Percentiles rank a stretch among this genome's conserved stretches.
These are phyloP conservation scores for Ictalurus furcatus DNA, from an alignment of 2,113 vertebrate genomes.

Conservation along the genomic window DNA sequence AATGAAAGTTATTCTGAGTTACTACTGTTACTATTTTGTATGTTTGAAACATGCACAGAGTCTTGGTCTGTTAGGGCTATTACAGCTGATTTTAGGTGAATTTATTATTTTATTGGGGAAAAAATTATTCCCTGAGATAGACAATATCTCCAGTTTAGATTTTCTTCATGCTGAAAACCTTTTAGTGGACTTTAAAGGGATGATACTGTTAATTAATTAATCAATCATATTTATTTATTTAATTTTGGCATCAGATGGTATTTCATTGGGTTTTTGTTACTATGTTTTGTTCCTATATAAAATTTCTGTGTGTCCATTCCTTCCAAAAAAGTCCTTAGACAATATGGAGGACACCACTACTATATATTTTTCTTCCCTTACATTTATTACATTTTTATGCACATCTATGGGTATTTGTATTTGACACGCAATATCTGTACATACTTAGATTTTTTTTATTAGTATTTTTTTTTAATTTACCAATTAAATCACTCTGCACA, in stretches of 20 bases:
- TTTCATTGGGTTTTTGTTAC: background rate
- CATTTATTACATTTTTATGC: background rate
- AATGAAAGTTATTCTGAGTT: slow-evolving; percentile 23
- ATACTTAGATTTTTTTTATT: background rate
- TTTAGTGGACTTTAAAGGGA: background rate
- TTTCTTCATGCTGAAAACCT: background rate
- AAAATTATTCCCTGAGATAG: background rate
- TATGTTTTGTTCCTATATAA: too few species aligned
- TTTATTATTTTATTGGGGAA: background rate
- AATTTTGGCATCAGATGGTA: background rate
- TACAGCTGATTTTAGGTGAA: background rate
- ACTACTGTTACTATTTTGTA: background rate
- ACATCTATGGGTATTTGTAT: too few species aligned
- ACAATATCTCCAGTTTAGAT: background rate
- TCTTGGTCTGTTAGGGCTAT: background rate
- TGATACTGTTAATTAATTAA: background rate
- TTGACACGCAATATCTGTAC: too few species aligned
- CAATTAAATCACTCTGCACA: background rate
- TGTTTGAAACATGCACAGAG: background rate
- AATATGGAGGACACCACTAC: background rate
- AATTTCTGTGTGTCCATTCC: too few species aligned
- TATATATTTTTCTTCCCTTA: background rate
- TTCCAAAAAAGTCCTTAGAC: too few species aligned
- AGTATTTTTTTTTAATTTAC: background rate
- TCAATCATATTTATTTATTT: background rate